phyloP scores from a whole-genome alignment of 2,797 vertebrate genomes.

The Orestias chungarensis region DNA sequence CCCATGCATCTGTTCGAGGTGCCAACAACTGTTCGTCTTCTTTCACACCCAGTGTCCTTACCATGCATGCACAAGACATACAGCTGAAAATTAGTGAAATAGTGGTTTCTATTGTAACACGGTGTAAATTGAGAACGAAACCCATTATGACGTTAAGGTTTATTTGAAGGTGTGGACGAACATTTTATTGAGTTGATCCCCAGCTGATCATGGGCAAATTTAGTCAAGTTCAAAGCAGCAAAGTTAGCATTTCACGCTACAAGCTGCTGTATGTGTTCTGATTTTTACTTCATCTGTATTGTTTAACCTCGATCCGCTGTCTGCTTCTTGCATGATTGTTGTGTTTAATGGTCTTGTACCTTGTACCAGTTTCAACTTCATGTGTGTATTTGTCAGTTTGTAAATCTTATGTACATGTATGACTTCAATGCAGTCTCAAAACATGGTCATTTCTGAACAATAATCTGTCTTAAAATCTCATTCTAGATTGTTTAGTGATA shows the following conservation, averaged over 20 bases:
- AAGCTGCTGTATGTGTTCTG: conserved; percentile 72
- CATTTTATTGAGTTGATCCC: conserved; percentile 58
- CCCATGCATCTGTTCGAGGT: conserved; percentile 49
- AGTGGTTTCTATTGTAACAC: background rate
- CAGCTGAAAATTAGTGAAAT: background rate
- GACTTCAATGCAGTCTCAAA: conserved; percentile 59
- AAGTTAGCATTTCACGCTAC: conserved; percentile 68
- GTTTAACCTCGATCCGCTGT: conserved; percentile 69
- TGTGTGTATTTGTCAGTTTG: conserved; percentile 68
- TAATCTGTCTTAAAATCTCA: conserved; percentile 55
- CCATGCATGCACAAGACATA: conserved; percentile 12
- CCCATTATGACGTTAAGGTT: background rate
- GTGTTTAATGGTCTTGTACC: conserved; percentile 64
- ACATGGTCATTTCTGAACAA: conserved; percentile 49
- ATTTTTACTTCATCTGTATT: conserved; percentile 75
- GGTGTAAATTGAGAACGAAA: background rate
- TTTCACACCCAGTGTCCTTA: conserved; percentile 28
- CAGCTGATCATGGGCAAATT: conserved; percentile 58
- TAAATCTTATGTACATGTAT: conserved; percentile 62
- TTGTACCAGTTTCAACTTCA: conserved; percentile 61
- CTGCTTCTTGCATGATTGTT: conserved; percentile 72
- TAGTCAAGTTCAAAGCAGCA: conserved; percentile 55
- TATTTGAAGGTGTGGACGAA: conserved; percentile 42
- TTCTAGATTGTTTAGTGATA: conserved; percentile 60
- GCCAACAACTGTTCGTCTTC: conserved; percentile 46